These are phyloP conservation scores for Anneissia japonica DNA, from an alignment of 35 echinoderm and acorn worm species.

Conservation along the genomic window DNA sequence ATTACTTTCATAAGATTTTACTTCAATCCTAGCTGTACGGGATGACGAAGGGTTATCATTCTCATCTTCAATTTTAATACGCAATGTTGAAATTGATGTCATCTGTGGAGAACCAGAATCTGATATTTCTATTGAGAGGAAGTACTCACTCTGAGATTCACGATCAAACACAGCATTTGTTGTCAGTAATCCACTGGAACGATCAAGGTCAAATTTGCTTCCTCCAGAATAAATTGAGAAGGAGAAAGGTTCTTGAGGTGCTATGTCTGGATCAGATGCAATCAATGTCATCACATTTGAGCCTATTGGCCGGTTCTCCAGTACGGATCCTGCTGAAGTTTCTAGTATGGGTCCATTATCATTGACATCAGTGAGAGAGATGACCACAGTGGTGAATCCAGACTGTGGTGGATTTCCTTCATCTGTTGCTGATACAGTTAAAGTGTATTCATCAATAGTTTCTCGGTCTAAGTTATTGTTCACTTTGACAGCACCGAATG, in stretches of 20 bases:
- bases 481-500: slow-evolving; percentile 49
- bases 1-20: slow-evolving; percentile 58
- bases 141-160: slow-evolving; percentile 63
- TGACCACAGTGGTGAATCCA: slow-evolving; percentile 47
- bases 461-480: slow-evolving; percentile 66
- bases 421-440: slow-evolving; percentile 83
- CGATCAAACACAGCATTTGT: slow-evolving; percentile 58
- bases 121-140: slow-evolving; percentile 61
- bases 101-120: slow-evolving; percentile 71
- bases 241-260: slow-evolving; percentile 42
- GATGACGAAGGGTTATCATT: slow-evolving; percentile 84
- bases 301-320: slow-evolving; percentile 66
- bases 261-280: slow-evolving; percentile 77
- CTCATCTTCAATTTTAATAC: slow-evolving; percentile 57
- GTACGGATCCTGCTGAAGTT: slow-evolving; percentile 49
- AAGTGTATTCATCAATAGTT: slow-evolving; percentile 52
- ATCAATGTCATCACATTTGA: slow-evolving; percentile 71
- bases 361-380: slow-evolving; percentile 79
- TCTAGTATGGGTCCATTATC: slow-evolving; percentile 80
- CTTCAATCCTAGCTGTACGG: slow-evolving; percentile 81
- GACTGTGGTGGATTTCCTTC: slow-evolving; percentile 67
- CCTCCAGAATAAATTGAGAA: slow-evolving; percentile 32
- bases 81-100: slow-evolving; percentile 69
- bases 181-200: slow-evolving; percentile 26
- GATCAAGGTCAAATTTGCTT: slow-evolving; percentile 43